Evolutionary conservation across 2,797 vertebrate genomes (phyloP), one percentile per base, ranked within the genome.

Genomic region (Emydoidea blandingii): DNA sequence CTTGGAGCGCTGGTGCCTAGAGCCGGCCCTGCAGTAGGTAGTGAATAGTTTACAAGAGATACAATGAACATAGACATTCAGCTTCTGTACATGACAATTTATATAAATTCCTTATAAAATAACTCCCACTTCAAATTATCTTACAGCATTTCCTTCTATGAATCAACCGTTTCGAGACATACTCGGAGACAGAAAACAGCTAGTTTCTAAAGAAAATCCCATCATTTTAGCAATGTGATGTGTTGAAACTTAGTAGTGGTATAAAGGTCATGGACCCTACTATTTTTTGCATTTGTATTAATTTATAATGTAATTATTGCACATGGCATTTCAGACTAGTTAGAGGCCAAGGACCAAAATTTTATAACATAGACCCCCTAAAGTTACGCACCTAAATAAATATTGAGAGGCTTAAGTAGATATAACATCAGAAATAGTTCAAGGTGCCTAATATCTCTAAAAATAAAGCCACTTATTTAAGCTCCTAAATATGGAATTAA

Each of bases 401-500:
- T 86, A 72, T 81, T 10, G 29, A 59, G 31, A 31, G 12, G 9
- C 18, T 94, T 88, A 90, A 91, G 54, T 34, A 93, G 37, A 16
- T 65, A 87, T 87, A 96, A 14, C 25, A 81, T 41, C 76, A 68
- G 89, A 29, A 84, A 92, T 11, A 93, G 19, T 9, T 89, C n/a
- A 29, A 89, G 49, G 89, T 96, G 37, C 31, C 50, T 83, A 94
- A 91, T 10, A 31, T 44, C 89, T 83, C 37, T 79, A 81, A 94
- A 96, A 72, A 41, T 72, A 72, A 72, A 72, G n/a, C 34, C 62
- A 68, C n/a, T 68, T 68, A n/a, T 65, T 68, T 31, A 59, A n/a
- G 34, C 18, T 37, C 6, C 62, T 68, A n/a, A 68, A 68, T 37
- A 68, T 68, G 62, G 62, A 68, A 68, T 68, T 72, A 72, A 72